Base-by-base conservation (phyloP, 2,113 vertebrate species). In the Apeltes quadracus region DNA sequence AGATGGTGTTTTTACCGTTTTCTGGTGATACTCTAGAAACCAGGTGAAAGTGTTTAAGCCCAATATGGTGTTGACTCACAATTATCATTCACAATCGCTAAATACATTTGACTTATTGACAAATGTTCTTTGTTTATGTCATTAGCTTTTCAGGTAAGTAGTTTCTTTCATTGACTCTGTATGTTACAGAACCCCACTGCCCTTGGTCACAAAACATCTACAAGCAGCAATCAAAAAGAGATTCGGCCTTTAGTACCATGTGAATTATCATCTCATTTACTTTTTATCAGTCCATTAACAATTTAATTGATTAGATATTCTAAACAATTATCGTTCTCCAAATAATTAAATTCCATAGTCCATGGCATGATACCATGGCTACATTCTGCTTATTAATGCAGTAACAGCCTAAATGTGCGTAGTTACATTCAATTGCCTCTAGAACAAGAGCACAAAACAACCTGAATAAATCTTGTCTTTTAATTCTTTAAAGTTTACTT, bases 1-100 rank as follows among this genome's bases (percentile, higher is more conserved):
- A 84, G 78, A 87, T 88, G 84, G 86, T 34, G 71, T 79, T 75
- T 79, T 58, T 81, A 79, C 34, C 65, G 68, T 72, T 82, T 50
- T 63, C 59, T 64, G 81, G 71, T 64, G 76, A 77, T 62, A 22
- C 63, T 51, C 34, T 20, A 48, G 68, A 63, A 80, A 75, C 20
- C 72, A 84, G 84, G 78, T 83, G 48, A 67, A 75, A 66, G n/a
- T 53, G 61, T 59, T 79, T 64, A 69, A 66, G 69, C 59, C 56
- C 22, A 50, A 50, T 46, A 27, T 25, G 32, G 34, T 57, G 51
- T 61, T 59, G 29, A 67, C 41, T 67, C 34, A 41, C 53, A 75
- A 71, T 54, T 61, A 72, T 67, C 50, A 29, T 25, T 59, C 38
- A 39, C 39, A 51, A 29, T 61, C 71, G 36, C 53, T 57, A 16